Evolutionary conservation across 2,888 invertebrate species (phyloP), one percentile per base, ranked within the genome.

Genomic region (Mythimna lalbum): DNA sequence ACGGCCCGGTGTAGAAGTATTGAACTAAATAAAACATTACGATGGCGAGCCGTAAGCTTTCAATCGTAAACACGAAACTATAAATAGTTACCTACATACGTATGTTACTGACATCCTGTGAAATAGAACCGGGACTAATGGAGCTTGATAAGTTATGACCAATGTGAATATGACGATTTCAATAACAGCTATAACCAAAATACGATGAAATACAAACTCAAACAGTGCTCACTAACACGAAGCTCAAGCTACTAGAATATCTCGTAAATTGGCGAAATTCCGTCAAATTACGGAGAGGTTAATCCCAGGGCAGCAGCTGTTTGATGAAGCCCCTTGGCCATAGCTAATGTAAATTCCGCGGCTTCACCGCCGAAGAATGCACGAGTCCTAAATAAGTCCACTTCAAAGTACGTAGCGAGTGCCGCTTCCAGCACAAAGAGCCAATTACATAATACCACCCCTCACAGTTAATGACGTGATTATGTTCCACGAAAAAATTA

Each of bases 281-380:
- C 84, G 61, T 73, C 74, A 76, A 76, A 82, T 84, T 75, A 81
- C 63, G 62, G 36, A 27, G 61, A 70, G 84, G 80, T 84, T 81
- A 80, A 84, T 82, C 81, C 73, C 47, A 50, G 71, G 82, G 69
- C 82, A 80, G 75, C 84, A 82, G 83, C 82, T 84, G 84, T 75
- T 78, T 84, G 76, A 78, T 78, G 76, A 84, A 84, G 84, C 70
- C 73, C 63, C 81, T 60, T 62, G 80, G 69, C 63, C 76, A 70
- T 56, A 71, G 78, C 76, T 82, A 82, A 84, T 84, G 84, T 84
- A 86, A 86, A 85, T 85, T 82, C 84, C 86, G 60, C 69, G 80
- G 84, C 74, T 82, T 63, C 69, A 73, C 69, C 80, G 50, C 55
- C 74, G 73, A 85, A 83, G 85, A 85, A 84, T 84, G 73, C 76